Conservation (phyloP, 53 echinoderm and acorn worm species). For the Zoroaster sp. region DNA sequence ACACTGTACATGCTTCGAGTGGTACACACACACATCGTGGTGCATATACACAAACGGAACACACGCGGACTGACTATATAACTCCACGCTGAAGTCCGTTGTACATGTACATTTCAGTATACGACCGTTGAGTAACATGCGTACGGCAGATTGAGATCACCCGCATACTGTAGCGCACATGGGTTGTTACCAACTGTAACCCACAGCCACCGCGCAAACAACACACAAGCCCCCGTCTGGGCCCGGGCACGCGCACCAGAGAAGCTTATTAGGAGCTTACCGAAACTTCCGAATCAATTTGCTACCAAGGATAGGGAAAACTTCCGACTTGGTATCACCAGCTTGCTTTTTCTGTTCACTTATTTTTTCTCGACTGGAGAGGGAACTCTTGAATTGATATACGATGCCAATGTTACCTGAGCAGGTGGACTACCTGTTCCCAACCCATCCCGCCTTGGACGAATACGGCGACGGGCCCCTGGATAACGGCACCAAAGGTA, state of each 20-base stretch:
- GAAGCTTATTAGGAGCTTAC: conserved; percentile 13
- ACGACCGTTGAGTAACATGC: background rate
- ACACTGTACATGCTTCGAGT: background rate
- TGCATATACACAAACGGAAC: background rate
- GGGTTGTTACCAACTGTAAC: background rate
- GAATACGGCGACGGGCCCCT: conserved; percentile 85
- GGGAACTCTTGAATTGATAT: background rate
- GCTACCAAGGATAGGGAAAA: conserved; percentile 42
- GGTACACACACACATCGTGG: background rate
- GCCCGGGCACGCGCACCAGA: background rate
- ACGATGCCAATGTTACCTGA: conserved; percentile 98
- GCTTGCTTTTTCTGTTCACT: background rate
- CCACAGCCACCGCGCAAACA: background rate
- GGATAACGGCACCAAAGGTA: conserved; percentile 81
- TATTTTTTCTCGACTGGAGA: background rate
- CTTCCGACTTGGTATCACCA: background rate
- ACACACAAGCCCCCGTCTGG: background rate
- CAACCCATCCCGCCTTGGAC: conserved; percentile 84
- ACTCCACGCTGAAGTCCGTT: background rate
- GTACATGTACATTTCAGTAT: background rate
- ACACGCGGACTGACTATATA: background rate
- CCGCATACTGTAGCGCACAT: background rate
- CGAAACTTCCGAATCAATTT: conserved; percentile 38
- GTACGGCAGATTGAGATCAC: background rate
- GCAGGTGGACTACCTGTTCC: conserved; percentile 87